Evolutionary conservation across 2,797 vertebrate genomes (phyloP), one percentile per base, ranked within the genome.

Genomic region (Chrosomus eos): DNA sequence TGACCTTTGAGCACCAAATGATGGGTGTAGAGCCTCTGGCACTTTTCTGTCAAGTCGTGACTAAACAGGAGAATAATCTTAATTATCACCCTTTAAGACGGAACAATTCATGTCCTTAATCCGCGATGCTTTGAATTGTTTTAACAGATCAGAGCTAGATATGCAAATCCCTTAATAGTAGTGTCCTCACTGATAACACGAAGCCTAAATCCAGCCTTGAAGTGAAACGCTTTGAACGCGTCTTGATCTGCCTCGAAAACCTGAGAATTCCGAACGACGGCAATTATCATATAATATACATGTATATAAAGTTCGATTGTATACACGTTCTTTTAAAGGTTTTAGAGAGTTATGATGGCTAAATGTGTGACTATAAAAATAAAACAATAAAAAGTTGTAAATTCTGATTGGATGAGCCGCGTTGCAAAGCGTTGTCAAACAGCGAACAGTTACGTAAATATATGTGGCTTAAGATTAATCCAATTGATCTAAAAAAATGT

Each of bases 91-190:
- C 87, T 80, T 85, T 85, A 86, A 89, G 70, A 89, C 83, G 72
- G 84, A 90, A 87, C 89, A 89, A 87, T 88, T 76, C 85, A 82
- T 84, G 85, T 81, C 86, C 82, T 81, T 88, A 87, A 89, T 88
- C 86, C 86, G 66, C 60, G 28, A 83, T 84, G 87, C 53, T 72
- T 80, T 85, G 80, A 84, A 88, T 85, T 87, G 80, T 89, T 84
- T 89, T 86, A 75, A 74, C 85, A 89, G 89, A 87, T 89, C 79
- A 64, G 58, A 55, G 36, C 81, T 75, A 87, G 90, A 91, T 91
- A 90, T 89, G 88, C 84, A 89, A 89, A 91, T 89, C 89, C 86
- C 55, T 82, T 86, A 88, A 91, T 91, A 78, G 88, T 55, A 62
- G 55, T 85, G 85, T 82, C 83, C 88, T 81, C 60, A 23, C 73